Evolutionary conservation across 1,140 invertebrate genomes (phyloP).

Genomic region (Drosophila ambigua): DNA sequence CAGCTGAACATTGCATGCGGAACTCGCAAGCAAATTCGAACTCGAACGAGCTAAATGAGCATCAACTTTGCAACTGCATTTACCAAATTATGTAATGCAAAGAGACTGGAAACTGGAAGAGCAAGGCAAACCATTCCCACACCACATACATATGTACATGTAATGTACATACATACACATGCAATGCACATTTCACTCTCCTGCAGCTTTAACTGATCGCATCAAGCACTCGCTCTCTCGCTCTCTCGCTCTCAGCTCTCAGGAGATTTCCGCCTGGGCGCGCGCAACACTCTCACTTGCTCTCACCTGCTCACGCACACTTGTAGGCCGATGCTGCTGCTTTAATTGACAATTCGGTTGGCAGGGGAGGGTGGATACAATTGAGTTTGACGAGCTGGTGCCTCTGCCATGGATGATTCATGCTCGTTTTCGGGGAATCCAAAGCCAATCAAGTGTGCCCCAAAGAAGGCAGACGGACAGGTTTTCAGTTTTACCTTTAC

Average conservation of each 20-base stretch:
- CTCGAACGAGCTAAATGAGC: too few species aligned
- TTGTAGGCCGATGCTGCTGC: neutral
- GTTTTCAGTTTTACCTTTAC: conserved; percentile 39
- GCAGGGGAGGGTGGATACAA: conserved; percentile 11
- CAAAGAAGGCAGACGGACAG: conserved; percentile 55
- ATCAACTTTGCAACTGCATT: conserved; percentile 30
- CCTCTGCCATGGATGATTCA: conserved; percentile 52
- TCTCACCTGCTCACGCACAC: neutral
- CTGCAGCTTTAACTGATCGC: conserved; percentile 7
- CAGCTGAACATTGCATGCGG: conserved; percentile 56
- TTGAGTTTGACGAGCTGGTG: conserved; percentile 39
- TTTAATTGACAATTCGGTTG: conserved; percentile 17
- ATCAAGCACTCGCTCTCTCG: too few species aligned
- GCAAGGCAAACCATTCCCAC: neutral
- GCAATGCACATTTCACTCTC: conserved; percentile 10
- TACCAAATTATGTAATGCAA: conserved; percentile 57
- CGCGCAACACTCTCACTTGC: conserved; percentile 1
- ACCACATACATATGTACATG: neutral
- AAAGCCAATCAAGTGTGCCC: conserved; percentile 69
- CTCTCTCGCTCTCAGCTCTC: conserved; percentile 11
- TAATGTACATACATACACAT: neutral
- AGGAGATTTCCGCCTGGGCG: conserved; percentile 61
- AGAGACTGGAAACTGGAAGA: conserved; percentile 61
- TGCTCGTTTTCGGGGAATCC: conserved; percentile 69
- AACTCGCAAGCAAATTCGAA: conserved; percentile 31